phyloP scores from a whole-genome alignment of 2,797 vertebrate species.

The Acipenser oxyrinchus region DNA sequence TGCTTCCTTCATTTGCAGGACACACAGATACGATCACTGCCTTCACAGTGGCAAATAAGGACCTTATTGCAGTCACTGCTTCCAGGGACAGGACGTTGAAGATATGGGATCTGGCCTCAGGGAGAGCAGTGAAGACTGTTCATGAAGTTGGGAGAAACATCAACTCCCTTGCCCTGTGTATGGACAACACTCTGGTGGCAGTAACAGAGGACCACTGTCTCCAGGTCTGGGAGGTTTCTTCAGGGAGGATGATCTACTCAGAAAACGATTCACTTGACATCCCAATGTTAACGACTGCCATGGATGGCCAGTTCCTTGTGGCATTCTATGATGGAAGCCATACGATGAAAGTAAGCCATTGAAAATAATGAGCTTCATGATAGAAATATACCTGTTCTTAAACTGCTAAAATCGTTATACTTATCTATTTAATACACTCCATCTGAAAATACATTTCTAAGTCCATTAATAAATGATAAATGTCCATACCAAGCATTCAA shows the following conservation, averaged over 20 bases:
- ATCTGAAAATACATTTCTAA: too few relatives aligned
- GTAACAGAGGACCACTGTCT: conserved; percentile 42
- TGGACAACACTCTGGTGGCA: conserved; percentile 47
- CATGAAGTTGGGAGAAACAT: conserved; percentile 27
- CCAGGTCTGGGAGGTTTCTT: conserved; percentile 49
- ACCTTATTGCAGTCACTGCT: conserved; percentile 35
- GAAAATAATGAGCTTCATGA: too few relatives aligned
- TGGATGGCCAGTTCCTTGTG: conserved; percentile 41
- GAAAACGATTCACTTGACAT: conserved; percentile 36
- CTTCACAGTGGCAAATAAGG: conserved; percentile 34
- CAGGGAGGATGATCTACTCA: conserved; percentile 40
- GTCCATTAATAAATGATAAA: too few relatives aligned
- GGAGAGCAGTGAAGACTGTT: conserved; percentile 35
- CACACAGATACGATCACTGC: conserved; percentile 49
- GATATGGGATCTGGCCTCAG: conserved; percentile 46
- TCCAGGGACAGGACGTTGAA: conserved; percentile 48
- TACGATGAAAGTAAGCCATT: conserved; percentile 35
- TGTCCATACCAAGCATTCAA: too few relatives aligned
- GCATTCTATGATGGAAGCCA: conserved; percentile 49
- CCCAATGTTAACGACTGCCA: conserved; percentile 38
- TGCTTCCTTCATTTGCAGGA: conserved; percentile 31
- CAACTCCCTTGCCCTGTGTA: conserved; percentile 40
- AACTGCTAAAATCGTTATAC: too few relatives aligned
- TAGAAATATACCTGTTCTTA: too few relatives aligned
- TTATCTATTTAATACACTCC: too few relatives aligned